Evolutionary conservation across 2,888 invertebrate species (phyloP), one percentile per base, ranked within the genome.

Genomic region (Aphrophora alni): DNA sequence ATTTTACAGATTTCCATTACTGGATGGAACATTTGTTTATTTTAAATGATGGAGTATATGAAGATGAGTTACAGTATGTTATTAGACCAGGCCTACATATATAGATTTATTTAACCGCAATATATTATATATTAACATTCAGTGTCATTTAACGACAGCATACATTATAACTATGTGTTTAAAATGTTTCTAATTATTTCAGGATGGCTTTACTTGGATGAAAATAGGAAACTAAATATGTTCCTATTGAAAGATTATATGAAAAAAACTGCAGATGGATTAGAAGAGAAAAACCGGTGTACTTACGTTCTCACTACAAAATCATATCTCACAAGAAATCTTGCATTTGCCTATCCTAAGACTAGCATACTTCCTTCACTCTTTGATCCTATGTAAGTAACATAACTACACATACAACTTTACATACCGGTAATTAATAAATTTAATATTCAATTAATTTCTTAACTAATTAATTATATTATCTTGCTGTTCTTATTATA

Each of bases 261-360:
- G 81, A 89, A 88, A 21, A 94, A 93, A 86, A 90, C 92, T 0
- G 85, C 89, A 33, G 88, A 90, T 83, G 89, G 89, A 0, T 87
- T 90, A 0, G 89, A 89, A 0, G 94, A 95, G 86, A 89, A 89
- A 14, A 88, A 92, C 0, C 90, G 95, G 77, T 96, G 96, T 86
- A 93, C 93, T 0, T 95, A 93, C 86, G 96, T 96, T 0, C 91
- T 94, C 77, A 94, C 95, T 8, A 93, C 93, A 24, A 90, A 92
- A 72, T 88, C 92, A 0, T 93, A 95, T 83, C 90, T 94, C 86
- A 91, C 89, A 59, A 91, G 91, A 83, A 90, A 91, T 26, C 91
- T 95, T 81, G 93, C 93, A 0, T 96, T 96, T 85, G 95, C 92
- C 0, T 96, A 93, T 87, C 92, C 92, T 0, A 89, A 88, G 3